Evolutionary conservation across 2,797 vertebrate genomes (phyloP), one percentile per base, ranked within the genome.

Genomic region (Streptopelia turtur): DNA sequence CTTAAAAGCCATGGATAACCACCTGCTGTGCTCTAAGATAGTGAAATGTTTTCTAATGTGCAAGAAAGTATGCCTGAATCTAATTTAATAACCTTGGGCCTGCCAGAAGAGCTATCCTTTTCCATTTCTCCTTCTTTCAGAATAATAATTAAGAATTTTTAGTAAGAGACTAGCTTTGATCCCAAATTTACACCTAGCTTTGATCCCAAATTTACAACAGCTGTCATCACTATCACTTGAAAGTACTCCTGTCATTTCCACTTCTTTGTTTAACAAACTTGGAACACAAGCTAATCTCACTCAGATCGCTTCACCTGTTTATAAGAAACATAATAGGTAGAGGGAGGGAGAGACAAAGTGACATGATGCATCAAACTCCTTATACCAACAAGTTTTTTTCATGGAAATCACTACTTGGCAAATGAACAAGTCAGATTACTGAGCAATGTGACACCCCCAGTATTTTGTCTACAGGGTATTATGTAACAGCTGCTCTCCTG

Each of bases 181-280:
- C 75, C 78, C 82, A 91, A 87, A 94, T 96, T 93, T 94, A 94
- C 66, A 87, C 43, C 81, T 91, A 86, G 52, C 68, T 95, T 96
- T 94, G 87, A 94, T 94, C 75, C 78, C 82, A 91, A 87, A 94
- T 96, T 93, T 94, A 94, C 66, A 87, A 57, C 68, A 91, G 49
- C 43, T 47, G 0, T 96, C 83, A 95, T 57, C 79, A 63, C 39
- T 37, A 41, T 6, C 89, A 87, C 63, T 96, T 94, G 82, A 93
- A 97, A 97, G 92, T 53, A 71, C 66, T 89, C 65, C 82, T 81
- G 61, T n/a, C 65, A 24, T 87, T 96, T 93, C 89, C 41, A 88
- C 50, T 91, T 81, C 43, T 85, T 97, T 95, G 78, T 90, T 95
- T 91, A 77, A 91, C 70, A 86, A 90, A 97, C 76, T 94, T 86